Evolutionary conservation across 2,888 invertebrate species (phyloP), one percentile per base, ranked within the genome.

Genomic region (Teinopalpus imperialis): DNA sequence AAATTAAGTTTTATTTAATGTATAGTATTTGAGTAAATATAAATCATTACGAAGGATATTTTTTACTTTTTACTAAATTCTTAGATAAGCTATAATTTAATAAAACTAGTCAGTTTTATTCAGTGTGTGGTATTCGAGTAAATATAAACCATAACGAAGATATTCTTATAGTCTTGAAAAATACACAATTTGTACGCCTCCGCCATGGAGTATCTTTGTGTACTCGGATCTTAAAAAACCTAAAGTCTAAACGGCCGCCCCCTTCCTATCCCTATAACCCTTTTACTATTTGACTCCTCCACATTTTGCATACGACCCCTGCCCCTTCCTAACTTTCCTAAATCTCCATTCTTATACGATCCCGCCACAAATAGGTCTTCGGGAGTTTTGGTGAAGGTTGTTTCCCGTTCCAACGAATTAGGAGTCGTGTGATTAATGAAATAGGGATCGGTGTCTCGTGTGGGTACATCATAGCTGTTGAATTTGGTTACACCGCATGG

Each of bases 311-410:
- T 8, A 10, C 40, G 12, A 2, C 45, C 45, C n/a, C 40, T 32
- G 2, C 34, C 45, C 8, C 45, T 40, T 0, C 39, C 34, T 3
- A 14, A 20, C 3, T 31, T 10, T 21, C 29, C 23, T 3, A 26
- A 23, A 20, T 12, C 12, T 7, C 16, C 13, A 27, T 40, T 45
- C 1, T 16, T 52, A 39, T 55, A 49, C 0, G 64, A 64, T n/a
- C 62, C 61, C 0, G 65, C 52, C 1, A 63, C 12, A 13, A 63
- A 53, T 0, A 39, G 24, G 26, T 65, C 64, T 4, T 40, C 31
- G 21, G 12, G 9, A 3, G 14, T 23, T 5, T 31, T 35, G 0
- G 26, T 34, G 18, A 24, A 9, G 1, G 43, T 36, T n/a, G 13
- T 13, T 3, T 30, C 40, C 3, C 46, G 35, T 1, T 16, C 9